Conservation (phyloP, 2,113 vertebrate genomes). For the Phaethornis superciliosus region DNA sequence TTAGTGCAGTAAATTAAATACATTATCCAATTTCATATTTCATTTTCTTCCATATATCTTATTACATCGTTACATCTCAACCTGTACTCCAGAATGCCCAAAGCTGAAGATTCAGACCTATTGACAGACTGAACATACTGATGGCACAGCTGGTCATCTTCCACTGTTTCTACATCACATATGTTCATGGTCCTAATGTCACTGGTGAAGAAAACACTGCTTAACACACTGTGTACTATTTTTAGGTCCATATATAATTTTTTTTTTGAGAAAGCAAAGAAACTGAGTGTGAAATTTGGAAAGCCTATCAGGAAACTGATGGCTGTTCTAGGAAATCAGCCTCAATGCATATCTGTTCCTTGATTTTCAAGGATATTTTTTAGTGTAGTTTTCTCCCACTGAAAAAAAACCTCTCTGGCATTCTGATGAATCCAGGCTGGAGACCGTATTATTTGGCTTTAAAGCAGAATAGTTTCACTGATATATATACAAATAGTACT, state of each 20-base stretch:
- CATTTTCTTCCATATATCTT: conserved; percentile 26
- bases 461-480: neutral
- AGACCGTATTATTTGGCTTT: neutral
- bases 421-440: neutral
- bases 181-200: neutral
- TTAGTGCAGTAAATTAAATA: conserved; percentile 45
- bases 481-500: neutral
- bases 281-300: neutral
- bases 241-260: neutral
- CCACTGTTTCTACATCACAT: conserved; percentile 18
- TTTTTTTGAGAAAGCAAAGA: neutral
- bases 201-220: neutral
- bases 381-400: neutral
- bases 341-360: neutral
- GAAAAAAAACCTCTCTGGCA: neutral
- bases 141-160: conserved; percentile 46
- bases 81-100: neutral
- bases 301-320: neutral
- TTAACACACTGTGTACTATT: neutral
- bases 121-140: conserved; percentile 36
- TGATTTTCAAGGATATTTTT: neutral
- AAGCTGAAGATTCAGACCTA: conserved; percentile 22
- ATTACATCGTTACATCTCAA: neutral
- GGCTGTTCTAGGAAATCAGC: neutral
- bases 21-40: conserved; percentile 51